These are phyloP conservation scores for Heliothis peltigera DNA, from an alignment of 2,888 invertebrate species.

Conservation along the genomic window DNA sequence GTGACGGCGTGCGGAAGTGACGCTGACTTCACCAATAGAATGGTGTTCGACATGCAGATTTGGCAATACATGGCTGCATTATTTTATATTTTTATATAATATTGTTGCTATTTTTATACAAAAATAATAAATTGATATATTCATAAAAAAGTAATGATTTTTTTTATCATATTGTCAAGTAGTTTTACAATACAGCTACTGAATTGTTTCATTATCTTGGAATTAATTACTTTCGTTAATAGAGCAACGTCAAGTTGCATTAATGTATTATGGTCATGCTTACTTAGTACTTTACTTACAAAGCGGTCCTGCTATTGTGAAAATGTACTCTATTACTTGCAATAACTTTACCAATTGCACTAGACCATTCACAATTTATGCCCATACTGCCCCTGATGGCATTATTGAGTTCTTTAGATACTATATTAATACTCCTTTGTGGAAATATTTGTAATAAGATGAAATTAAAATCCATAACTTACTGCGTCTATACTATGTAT, in stretches of 20 bases:
- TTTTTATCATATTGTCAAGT: constrained; percentile 25
- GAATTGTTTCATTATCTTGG: constrained; percentile 34
- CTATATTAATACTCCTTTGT: neutral
- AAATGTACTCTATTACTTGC: constrained; percentile 7
- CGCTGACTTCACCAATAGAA: constrained; percentile 70
- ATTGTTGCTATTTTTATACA: constrained; percentile 12
- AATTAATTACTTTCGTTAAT: constrained; percentile 38
- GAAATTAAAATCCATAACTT: constrained; percentile 5
- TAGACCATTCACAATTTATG: constrained; percentile 3
- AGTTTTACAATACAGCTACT: constrained; percentile 17
- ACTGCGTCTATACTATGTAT: constrained; percentile 5
- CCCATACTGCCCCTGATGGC: neutral
- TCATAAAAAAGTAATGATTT: constrained; percentile 9
- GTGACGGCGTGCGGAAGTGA: constrained; percentile 64
- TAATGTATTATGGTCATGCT: constrained; percentile 23
- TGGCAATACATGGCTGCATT: constrained; percentile 63
- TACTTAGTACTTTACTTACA: too few relatives aligned
- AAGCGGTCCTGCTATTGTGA: neutral
- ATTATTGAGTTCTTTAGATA: neutral
- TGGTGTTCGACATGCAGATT: constrained; percentile 70
- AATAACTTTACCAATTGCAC: neutral
- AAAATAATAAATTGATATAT: constrained; percentile 4
- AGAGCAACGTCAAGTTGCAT: constrained; percentile 18
- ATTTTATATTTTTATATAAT: constrained; percentile 27
- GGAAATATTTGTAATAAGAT: constrained; percentile 1